Evolutionary conservation across 2,888 invertebrate genomes (phyloP).

Genomic region (Leucophenga montana): DNA sequence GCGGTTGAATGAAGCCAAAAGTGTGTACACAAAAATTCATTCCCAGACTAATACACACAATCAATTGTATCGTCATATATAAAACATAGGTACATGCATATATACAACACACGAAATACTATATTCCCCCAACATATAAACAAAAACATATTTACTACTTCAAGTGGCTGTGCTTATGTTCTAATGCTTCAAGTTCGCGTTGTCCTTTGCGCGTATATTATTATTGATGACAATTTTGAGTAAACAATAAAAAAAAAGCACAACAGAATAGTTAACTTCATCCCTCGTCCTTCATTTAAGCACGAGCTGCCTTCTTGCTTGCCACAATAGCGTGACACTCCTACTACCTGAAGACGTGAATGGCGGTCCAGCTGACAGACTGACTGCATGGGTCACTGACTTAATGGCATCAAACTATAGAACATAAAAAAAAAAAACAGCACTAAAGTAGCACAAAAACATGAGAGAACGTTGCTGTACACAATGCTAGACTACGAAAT

Average conservation of each 20-base stretch:
- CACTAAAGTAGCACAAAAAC: too few relatives aligned
- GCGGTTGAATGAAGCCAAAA: constrained; percentile 65
- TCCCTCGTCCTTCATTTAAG: background rate
- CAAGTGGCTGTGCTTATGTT: constrained; percentile 54
- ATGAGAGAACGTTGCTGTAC: too few relatives aligned
- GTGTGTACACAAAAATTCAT: constrained; percentile 55
- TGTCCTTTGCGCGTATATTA: constrained; percentile 57
- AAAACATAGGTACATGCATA: background rate
- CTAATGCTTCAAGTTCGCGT: constrained; percentile 29
- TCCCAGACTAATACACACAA: constrained; percentile 34
- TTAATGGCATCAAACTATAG: constrained; percentile 27
- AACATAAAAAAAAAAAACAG: background rate
- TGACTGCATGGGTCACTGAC: constrained; percentile 16
- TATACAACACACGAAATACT: background rate
- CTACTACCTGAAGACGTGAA: constrained; percentile 7
- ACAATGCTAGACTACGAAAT: too few relatives aligned
- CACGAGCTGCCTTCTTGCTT: too few relatives aligned
- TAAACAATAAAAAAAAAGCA: constrained; percentile 57
- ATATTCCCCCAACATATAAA: constrained; percentile 30
- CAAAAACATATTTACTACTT: constrained; percentile 56
- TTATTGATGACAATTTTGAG: constrained; percentile 68
- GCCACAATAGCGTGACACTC: constrained; percentile 25
- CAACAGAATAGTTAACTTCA: constrained; percentile 34
- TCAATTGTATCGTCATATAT: background rate
- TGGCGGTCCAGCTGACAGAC: background rate